Percentiles rank a stretch among this genome's conserved stretches.
Evolutionary conservation across 2,888 invertebrate species (phyloP).

Genomic region (Rugalucina vietnamica): DNA sequence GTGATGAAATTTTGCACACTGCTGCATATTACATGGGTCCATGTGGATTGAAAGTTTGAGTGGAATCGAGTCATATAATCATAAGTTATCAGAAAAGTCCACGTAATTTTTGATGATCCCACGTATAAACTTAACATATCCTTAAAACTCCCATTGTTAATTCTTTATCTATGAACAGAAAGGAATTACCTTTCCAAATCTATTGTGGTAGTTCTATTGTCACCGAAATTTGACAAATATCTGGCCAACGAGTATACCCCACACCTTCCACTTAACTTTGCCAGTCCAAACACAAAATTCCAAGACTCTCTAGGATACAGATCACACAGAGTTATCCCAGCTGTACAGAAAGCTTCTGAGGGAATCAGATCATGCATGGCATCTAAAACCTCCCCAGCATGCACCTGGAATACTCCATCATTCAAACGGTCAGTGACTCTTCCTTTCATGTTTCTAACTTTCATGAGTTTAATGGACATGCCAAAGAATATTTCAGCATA

Average conservation of each 20-base stretch:
- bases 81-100: no score
- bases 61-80: no score
- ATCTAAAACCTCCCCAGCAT: constrained; percentile 62
- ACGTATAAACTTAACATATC: no score
- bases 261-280: constrained; percentile 53
- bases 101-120: no score
- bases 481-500: constrained; percentile 68
- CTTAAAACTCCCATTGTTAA: no score
- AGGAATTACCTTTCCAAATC: constrained; percentile 61
- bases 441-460: constrained; percentile 47
- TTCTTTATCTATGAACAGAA: no score
- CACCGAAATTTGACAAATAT: constrained; percentile 68
- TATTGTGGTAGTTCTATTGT: constrained; percentile 45
- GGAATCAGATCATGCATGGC: constrained; percentile 50
- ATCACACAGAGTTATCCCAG: constrained; percentile 72
- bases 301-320: constrained; percentile 66
- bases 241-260: constrained; percentile 73
- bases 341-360: constrained; percentile 69
- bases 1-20: no score
- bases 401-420: constrained; percentile 60
- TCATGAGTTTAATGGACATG: constrained; percentile 54
- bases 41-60: no score
- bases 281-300: constrained; percentile 75
- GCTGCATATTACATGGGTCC: no score
- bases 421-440: constrained; percentile 61